These are phyloP conservation scores for Geotrypetes seraphini DNA, from an alignment of 2,797 vertebrate species.

Conservation along the genomic window DNA sequence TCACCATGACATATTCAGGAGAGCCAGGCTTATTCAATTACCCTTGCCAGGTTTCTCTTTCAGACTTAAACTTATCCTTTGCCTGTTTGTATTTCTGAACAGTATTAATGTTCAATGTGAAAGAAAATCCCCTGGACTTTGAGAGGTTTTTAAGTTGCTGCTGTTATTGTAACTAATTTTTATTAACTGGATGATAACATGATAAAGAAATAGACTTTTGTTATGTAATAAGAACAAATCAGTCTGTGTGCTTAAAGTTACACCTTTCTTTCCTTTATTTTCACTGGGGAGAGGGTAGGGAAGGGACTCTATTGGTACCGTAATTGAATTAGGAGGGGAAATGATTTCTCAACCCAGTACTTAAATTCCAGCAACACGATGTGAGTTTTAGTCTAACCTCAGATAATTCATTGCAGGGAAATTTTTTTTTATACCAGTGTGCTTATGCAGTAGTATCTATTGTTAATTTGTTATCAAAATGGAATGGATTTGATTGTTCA, in stretches of 20 bases:
- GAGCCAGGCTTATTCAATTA: slow-evolving; percentile 97
- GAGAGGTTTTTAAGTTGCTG: slow-evolving; percentile 70
- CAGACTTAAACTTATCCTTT: slow-evolving; percentile 98
- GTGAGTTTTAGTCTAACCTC: background rate
- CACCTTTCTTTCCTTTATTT: slow-evolving; percentile 51
- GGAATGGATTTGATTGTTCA: too few relatives aligned
- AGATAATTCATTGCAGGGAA: too few relatives aligned
- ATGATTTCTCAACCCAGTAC: slow-evolving; percentile 14
- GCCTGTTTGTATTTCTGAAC: slow-evolving; percentile 99
- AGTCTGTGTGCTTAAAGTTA: slow-evolving; percentile 59
- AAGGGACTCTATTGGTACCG: slow-evolving; percentile 22
- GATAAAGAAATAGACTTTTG: slow-evolving; percentile 76
- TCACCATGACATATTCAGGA: slow-evolving; percentile 96
- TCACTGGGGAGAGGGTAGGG: too few relatives aligned
- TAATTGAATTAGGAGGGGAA: slow-evolving; percentile 34
- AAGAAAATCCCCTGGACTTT: slow-evolving; percentile 88
- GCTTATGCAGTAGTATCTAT: too few relatives aligned
- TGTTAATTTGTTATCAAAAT: too few relatives aligned
- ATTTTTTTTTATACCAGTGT: too few relatives aligned
- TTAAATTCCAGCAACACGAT: slow-evolving; percentile 11
- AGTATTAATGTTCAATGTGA: slow-evolving; percentile 87
- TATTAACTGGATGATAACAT: slow-evolving; percentile 94
- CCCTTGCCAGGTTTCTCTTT: slow-evolving; percentile 96
- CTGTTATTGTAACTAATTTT: slow-evolving; percentile 94
- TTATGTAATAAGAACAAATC: slow-evolving; percentile 74